Evolutionary conservation across 2,888 invertebrate genomes (phyloP), one percentile per base, ranked within the genome.

Genomic region (Amphipyra berbera): DNA sequence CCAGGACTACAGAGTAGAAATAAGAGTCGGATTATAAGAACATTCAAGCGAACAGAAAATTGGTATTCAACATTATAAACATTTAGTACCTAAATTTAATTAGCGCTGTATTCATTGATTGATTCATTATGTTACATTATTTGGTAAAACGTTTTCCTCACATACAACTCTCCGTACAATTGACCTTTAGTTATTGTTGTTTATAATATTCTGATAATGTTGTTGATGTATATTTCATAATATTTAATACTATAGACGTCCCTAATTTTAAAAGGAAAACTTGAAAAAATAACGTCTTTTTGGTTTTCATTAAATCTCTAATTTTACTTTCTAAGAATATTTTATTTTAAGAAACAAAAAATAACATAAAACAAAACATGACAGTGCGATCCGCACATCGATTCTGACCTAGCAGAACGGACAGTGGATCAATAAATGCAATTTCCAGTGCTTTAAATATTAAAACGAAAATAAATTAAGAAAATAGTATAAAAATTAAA

Each of bases 401-500:
- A 73, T 86, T 90, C 89, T 89, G 87, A 62, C 72, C 70, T 54
- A 59, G 83, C 88, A 91, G 90, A 90, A 87, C 65, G 73, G 78
- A 67, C 63, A 78, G 87, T 85, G 87, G 85, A 87, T 72, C 86
- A 85, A 88, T 94, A 94, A 94, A 94, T 93, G 93, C 94, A 92
- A 87, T 88, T 87, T 89, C 88, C 89, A 91, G 89, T 89, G 90
- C 88, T 73, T 75, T 69, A 63, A 53, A 72, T 62, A 71, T 78
- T 78, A 84, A 81, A 84, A 82, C 87, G 82, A 79, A 76, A 86
- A 88, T 83, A 73, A 83, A 85, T 83, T 82, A 85, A 83, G 79
- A 85, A 86, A 87, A 87, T 70, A 85, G 85, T 91, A 88, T 84
- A 90, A 90, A 94, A 94, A 94, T 88, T 90, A 92, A 92, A 76